Base-by-base conservation (phyloP, 1,140 invertebrate genomes). In the Drosophila insularis region DNA sequence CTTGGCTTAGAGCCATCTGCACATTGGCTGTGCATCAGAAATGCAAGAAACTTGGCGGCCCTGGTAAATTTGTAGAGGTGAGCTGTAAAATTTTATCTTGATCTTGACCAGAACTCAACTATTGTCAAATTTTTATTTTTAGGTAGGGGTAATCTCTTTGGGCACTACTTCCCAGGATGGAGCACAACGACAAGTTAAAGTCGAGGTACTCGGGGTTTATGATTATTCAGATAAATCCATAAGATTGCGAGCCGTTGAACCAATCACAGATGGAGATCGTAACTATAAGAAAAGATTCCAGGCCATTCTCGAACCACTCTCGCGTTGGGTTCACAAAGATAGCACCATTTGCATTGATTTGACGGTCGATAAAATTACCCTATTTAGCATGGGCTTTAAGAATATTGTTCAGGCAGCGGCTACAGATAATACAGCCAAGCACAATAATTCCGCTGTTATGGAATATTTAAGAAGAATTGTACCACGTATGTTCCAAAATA, bases 401-500 rank as follows among this genome's bases (percentile, higher is more conserved):
- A 94, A 94, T 58, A 95, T 98, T 0, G 92, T 94, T 1, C 96
- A 97, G 78, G 94, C 94, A 0, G 93, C 95, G 1, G 94, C 95
- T 21, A 94, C 93, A 8, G 95, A 95, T 69, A 92, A 93, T 4
- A 91, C 93, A 35, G 93, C 93, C 17, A 92, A 93, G 53, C 93
- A 94, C 62, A 95, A 94, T 64, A 97, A 97, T 89, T 94, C 94
- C 4, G 95, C 95, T 37, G 95, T 98, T 4, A 98, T 98, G 97
- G 96, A 97, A 62, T 98, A 97, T 90, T 91, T 98, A 39, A 93
- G 96, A 43, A 94, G 95, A 69, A 96, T 97, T 67, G 96, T 98
- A 4, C 97, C 97, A 0, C 94, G 96, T 89, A 97, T 97, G 96
- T 98, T 97, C 92, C 95, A 97, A 93, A 97, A 97, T 90, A 97